phyloP scores from a whole-genome alignment of 2,797 vertebrate species.

The Danio choprae region DNA sequence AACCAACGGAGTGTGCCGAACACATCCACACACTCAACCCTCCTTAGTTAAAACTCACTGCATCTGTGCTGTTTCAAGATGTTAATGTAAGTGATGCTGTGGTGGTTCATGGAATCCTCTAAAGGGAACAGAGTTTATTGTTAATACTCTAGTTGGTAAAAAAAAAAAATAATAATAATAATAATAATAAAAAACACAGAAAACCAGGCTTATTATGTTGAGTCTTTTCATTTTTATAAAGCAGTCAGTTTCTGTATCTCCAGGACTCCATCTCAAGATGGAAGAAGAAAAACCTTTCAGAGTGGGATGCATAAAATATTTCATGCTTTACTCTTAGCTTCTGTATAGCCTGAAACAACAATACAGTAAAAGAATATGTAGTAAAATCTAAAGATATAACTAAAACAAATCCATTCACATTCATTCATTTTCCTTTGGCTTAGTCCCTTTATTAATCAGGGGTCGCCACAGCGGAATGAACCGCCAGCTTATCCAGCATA shows the following conservation, averaged over 20 bases:
- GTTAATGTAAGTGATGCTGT: constrained; percentile 23
- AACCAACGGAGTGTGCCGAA: constrained; percentile 8
- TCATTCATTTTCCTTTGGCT: too few species aligned
- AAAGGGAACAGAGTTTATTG: neutral
- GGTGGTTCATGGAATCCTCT: constrained; percentile 10
- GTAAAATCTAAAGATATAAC: neutral
- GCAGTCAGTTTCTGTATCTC: constrained; percentile 17
- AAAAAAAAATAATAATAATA: too few species aligned
- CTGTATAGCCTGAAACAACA: neutral
- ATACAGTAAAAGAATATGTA: neutral
- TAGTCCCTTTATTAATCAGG: too few species aligned
- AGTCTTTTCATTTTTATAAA: constrained; percentile 26
- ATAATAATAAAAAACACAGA: constrained; percentile 16
- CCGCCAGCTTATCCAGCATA: too few species aligned
- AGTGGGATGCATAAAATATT: neutral
- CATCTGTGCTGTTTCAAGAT: neutral
- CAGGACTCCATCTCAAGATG: constrained; percentile 9
- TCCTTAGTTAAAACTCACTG: neutral
- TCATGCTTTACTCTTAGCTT: neutral
- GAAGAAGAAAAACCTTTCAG: neutral
- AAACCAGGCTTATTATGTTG: constrained; percentile 6
- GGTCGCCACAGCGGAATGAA: too few species aligned
- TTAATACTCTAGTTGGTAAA: neutral
- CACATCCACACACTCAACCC: constrained; percentile 7
- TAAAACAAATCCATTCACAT: too few species aligned